Conservation (phyloP, 2,888 invertebrate species). For the Amphipoea oculea region DNA sequence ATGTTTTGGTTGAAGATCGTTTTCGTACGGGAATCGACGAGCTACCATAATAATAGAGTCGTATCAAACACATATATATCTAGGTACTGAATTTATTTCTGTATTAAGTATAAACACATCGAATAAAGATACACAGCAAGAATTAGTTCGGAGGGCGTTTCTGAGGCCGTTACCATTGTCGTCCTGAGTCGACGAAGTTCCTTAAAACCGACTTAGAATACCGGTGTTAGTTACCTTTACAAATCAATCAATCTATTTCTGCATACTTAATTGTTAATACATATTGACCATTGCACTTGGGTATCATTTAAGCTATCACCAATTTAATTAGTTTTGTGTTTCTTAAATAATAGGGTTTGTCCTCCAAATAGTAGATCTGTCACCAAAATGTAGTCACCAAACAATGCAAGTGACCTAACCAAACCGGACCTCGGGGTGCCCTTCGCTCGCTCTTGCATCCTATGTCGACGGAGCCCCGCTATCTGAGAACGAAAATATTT, state of each 20-base stretch:
- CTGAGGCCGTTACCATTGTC: background rate
- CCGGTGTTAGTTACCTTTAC: background rate
- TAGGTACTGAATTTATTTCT: background rate
- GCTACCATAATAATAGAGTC: background rate
- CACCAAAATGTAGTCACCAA: no score
- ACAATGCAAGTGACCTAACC: no score
- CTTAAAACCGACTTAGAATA: background rate
- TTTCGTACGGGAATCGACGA: background rate
- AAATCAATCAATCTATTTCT: conserved; percentile 16
- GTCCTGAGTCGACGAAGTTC: background rate
- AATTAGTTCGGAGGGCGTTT: background rate
- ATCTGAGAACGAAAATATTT: no score
- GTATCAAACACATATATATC: background rate
- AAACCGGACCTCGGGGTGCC: no score
- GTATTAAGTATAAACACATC: background rate
- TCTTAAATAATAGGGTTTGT: no score
- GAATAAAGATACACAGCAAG: background rate
- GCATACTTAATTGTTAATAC: background rate
- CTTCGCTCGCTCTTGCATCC: no score
- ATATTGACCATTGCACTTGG: conserved; percentile 18
- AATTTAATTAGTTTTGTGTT: no score
- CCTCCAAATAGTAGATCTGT: no score
- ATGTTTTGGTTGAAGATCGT: background rate
- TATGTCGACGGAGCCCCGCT: no score
- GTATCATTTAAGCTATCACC: no score